A percentile compares a stretch with the other conserved stretches of the same genome.
These are phyloP conservation scores for Parambassis ranga DNA, from an alignment of 2,797 vertebrate genomes.

Conservation along the genomic window DNA sequence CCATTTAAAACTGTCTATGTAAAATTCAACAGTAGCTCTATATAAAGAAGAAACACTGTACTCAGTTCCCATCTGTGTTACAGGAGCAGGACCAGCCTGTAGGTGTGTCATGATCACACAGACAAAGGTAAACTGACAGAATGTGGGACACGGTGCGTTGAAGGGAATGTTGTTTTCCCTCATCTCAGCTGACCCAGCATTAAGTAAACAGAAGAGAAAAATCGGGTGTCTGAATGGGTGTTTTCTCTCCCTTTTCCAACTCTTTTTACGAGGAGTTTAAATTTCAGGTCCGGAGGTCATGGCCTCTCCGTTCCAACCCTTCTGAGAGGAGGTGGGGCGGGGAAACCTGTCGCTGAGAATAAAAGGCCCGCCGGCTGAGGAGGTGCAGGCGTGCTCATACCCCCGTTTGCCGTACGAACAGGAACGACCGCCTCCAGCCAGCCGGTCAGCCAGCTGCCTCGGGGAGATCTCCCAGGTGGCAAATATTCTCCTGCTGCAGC, in stretches of 20 bases:
- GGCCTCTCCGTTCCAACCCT: conserved; percentile 57
- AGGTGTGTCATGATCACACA: conserved; percentile 35
- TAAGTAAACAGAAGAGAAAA: conserved; percentile 41
- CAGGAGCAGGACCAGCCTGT: conserved; percentile 19
- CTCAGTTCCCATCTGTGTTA: not conserved
- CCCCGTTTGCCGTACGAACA: conserved; percentile 39
- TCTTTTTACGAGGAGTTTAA: conserved; percentile 70
- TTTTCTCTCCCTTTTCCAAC: conserved; percentile 54
- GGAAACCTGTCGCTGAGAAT: conserved; percentile 71
- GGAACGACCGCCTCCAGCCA: conserved; percentile 38
- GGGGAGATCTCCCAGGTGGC: conserved; percentile 60
- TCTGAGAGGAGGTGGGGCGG: conserved; percentile 67
- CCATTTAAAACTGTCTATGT: not conserved
- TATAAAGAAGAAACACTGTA: not conserved
- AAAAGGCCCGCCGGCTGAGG: conserved; percentile 62
- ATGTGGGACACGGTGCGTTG: conserved; percentile 16
- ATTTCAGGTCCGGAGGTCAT: conserved; percentile 64
- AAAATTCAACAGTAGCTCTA: not conserved
- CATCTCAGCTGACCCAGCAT: conserved; percentile 51
- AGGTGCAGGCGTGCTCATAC: conserved; percentile 62
- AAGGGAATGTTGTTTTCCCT: conserved; percentile 44
- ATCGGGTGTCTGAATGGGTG: conserved; percentile 37
- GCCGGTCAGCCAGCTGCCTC: conserved; percentile 52
- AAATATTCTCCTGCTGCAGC: conserved; percentile 47
- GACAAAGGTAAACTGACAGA: conserved; percentile 36